phyloP scores from a whole-genome alignment of 2,888 invertebrate species.

The Panopea generosa region DNA sequence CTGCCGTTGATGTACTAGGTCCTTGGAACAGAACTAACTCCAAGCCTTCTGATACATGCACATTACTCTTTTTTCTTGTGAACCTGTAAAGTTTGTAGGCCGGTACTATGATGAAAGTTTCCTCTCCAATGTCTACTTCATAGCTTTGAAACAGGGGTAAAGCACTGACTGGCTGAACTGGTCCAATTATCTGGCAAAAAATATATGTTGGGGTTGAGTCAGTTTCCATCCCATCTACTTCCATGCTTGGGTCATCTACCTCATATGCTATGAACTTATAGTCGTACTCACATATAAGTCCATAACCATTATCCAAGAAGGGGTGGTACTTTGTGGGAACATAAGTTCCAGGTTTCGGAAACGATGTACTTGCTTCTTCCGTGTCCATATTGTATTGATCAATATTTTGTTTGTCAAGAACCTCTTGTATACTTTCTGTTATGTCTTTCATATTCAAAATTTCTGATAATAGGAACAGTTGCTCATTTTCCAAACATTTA shows the following conservation, averaged over 20 bases:
- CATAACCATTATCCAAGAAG: constrained; percentile 50
- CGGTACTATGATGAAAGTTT: constrained; percentile 9
- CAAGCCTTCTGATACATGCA: no score
- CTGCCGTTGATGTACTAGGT: no score
- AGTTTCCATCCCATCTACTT: neutral
- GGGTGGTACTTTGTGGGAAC: constrained; percentile 46
- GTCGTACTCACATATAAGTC: constrained; percentile 45
- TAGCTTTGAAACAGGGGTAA: constrained; percentile 32
- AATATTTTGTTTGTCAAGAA: constrained; percentile 19
- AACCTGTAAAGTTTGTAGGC: constrained; percentile 38
- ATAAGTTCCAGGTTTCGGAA: constrained; percentile 53
- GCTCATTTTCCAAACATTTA: neutral
- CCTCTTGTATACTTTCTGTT: neutral
- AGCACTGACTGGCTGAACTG: neutral
- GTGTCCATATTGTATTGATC: constrained; percentile 1
- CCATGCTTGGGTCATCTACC: constrained; percentile 14
- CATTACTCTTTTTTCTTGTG: constrained; percentile 3
- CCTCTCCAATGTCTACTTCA: constrained; percentile 37
- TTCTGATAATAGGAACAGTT: no score
- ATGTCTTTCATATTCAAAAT: neutral
- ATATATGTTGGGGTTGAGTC: constrained; percentile 4
- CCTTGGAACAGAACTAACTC: neutral
- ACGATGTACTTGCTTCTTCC: neutral
- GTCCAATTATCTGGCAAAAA: constrained; percentile 5
- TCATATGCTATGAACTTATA: constrained; percentile 42